Evolutionary conservation across 2,113 vertebrate genomes (phyloP).

Genomic region (Zapus hudsonius): DNA sequence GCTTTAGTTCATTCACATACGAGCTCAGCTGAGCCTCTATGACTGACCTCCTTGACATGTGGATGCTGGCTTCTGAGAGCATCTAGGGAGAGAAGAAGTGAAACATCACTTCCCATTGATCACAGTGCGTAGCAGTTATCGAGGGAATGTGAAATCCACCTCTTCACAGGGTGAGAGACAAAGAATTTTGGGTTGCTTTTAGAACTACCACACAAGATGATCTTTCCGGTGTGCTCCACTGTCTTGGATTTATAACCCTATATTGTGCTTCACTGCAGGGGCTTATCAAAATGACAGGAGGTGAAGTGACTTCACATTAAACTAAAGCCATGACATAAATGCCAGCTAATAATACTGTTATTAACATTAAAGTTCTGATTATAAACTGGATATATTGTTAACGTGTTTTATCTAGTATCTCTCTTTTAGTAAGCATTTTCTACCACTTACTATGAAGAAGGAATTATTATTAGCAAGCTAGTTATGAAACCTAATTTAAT

Average conservation of each 20-base stretch:
- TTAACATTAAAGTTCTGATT: background rate
- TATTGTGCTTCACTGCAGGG: constrained; percentile 24
- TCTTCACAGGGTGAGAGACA: background rate
- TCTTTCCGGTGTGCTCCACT: background rate
- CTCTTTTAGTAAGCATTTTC: background rate
- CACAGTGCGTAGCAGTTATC: background rate
- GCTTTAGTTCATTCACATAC: background rate
- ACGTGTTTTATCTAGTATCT: background rate
- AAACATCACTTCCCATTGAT: background rate
- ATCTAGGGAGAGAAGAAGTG: background rate
- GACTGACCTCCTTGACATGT: background rate
- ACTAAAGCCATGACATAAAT: background rate
- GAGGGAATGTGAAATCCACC: background rate
- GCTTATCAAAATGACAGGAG: constrained; percentile 11
- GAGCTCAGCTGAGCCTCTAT: background rate
- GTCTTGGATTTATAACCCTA: background rate
- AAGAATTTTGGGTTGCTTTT: constrained; percentile 7
- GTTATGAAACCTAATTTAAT: constrained; percentile 4
- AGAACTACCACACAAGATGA: background rate
- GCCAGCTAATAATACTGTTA: background rate
- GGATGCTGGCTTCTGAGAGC: background rate
- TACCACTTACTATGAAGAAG: background rate
- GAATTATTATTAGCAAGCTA: background rate
- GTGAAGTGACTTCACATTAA: background rate
- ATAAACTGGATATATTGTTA: background rate